Percentiles rank a stretch among this genome's conserved stretches.
Conservation (phyloP, 2,888 invertebrate genomes). For the Caenorhabditis sulstoni region DNA sequence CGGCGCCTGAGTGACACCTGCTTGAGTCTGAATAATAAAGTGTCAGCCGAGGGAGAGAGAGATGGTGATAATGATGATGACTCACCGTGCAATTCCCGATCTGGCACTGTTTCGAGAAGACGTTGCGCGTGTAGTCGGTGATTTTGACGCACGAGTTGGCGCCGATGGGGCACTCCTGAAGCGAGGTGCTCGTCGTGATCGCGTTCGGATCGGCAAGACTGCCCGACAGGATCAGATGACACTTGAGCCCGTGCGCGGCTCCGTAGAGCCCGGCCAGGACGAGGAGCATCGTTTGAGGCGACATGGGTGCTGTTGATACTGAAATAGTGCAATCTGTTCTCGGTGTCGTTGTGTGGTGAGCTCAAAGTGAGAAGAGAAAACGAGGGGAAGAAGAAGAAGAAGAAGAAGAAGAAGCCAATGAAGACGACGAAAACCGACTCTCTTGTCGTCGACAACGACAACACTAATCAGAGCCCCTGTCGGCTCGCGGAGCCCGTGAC, state of each 20-base stretch:
- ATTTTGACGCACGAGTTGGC: conserved; percentile 59
- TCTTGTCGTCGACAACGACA: conserved; percentile 7
- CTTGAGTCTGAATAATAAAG: conserved; percentile 26
- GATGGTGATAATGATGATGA: neutral
- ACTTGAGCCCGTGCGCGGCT: conserved; percentile 22
- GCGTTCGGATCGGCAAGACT: conserved; percentile 40
- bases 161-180: conserved; percentile 59
- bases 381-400: neutral
- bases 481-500: conserved; percentile 13
- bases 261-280: conserved; percentile 17
- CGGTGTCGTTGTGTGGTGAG: neutral
- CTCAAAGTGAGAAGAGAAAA: neutral
- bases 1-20: conserved; percentile 46
- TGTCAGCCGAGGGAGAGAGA: neutral
- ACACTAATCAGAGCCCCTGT: conserved; percentile 39
- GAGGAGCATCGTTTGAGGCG: conserved; percentile 2
- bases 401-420: conserved; percentile 12
- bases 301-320: no score
- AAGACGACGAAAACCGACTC: conserved; percentile 6
- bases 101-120: conserved; percentile 61
- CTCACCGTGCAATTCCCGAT: conserved; percentile 58
- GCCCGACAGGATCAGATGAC: conserved; percentile 50
- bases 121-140: conserved; percentile 41
- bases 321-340: conserved; percentile 23
- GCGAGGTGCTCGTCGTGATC: conserved; percentile 48